A percentile compares a stretch with the other conserved stretches of the same genome.
phyloP scores from a whole-genome alignment of 2,797 vertebrate genomes.

The Botia kubotai region DNA sequence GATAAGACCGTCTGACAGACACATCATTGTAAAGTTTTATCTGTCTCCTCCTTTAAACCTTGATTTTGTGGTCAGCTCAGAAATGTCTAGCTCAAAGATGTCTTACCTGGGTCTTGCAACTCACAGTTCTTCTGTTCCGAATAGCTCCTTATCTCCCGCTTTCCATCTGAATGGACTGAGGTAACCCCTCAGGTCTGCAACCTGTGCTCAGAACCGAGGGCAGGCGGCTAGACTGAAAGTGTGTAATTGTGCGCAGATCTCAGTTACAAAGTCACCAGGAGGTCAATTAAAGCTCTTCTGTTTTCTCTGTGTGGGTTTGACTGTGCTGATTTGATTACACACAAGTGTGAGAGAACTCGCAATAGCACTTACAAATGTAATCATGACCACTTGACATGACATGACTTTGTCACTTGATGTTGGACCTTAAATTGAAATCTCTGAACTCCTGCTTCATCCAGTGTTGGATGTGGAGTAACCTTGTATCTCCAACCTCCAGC shows the following conservation, averaged over 20 bases:
- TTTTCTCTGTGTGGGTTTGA: not conserved
- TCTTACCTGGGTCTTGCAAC: not conserved
- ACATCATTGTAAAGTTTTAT: no score
- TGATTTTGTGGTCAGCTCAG: not conserved
- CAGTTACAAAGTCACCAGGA: slow-evolving; percentile 22
- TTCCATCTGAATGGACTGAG: slow-evolving; percentile 12
- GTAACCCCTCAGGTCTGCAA: slow-evolving; percentile 22
- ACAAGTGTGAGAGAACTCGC: not conserved
- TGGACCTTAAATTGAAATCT: no score
- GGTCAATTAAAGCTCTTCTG: slow-evolving; percentile 12
- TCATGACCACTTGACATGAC: not conserved
- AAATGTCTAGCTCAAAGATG: not conserved
- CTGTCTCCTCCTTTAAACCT: not conserved
- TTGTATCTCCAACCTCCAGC: no score
- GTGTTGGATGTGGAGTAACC: no score
- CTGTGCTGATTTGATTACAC: not conserved
- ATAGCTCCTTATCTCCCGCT: not conserved
- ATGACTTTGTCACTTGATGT: not conserved
- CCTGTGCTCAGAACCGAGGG: not conserved
- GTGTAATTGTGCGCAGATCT: not conserved
- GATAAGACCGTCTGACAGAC: not conserved
- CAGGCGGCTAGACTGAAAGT: slow-evolving; percentile 16
- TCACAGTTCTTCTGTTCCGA: not conserved
- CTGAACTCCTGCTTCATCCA: no score
- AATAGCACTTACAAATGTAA: not conserved